A percentile compares a stretch with the other conserved stretches of the same genome.
Conservation (phyloP, 2,797 vertebrate genomes). For the Toxotes lorentzi region DNA sequence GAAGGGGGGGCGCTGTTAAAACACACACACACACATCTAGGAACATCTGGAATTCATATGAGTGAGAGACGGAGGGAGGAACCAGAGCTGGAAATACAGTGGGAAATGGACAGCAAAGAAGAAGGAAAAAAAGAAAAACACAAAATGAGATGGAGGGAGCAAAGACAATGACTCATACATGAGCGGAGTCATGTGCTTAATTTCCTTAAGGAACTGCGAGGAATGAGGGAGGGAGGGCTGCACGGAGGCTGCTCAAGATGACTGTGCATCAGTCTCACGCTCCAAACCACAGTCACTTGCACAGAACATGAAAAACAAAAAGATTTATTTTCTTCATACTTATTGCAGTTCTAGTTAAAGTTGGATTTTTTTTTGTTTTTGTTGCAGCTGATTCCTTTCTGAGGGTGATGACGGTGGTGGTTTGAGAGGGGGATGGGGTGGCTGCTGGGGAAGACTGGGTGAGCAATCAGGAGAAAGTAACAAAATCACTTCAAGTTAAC, state of each 20-base stretch:
- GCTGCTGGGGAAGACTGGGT: constrained; percentile 44
- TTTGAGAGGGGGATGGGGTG: background rate
- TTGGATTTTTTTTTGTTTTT: background rate
- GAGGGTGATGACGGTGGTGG: constrained; percentile 13
- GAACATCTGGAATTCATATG: constrained; percentile 74
- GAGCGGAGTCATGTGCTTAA: constrained; percentile 84
- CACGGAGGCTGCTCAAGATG: constrained; percentile 20
- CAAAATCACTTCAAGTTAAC: constrained; percentile 75
- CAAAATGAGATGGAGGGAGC: constrained; percentile 55
- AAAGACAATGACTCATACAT: constrained; percentile 86
- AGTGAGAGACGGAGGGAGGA: constrained; percentile 22
- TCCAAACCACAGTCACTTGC: constrained; percentile 22
- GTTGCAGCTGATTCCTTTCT: constrained; percentile 18
- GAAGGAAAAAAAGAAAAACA: background rate
- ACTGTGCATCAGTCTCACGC: constrained; percentile 46
- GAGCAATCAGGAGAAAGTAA: constrained; percentile 71
- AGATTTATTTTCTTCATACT: constrained; percentile 3
- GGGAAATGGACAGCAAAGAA: constrained; percentile 51
- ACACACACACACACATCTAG: constrained; percentile 19
- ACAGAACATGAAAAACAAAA: constrained; percentile 33
- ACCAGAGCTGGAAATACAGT: constrained; percentile 47
- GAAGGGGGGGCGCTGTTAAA: constrained; percentile 23
- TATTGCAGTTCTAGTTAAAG: constrained; percentile 14
- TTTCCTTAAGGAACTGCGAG: constrained; percentile 82
- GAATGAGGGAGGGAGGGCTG: constrained; percentile 43